A percentile compares a stretch with the other conserved stretches of the same genome.
Evolutionary conservation across 2,797 vertebrate species (phyloP).

Genomic region (Gila robusta): DNA sequence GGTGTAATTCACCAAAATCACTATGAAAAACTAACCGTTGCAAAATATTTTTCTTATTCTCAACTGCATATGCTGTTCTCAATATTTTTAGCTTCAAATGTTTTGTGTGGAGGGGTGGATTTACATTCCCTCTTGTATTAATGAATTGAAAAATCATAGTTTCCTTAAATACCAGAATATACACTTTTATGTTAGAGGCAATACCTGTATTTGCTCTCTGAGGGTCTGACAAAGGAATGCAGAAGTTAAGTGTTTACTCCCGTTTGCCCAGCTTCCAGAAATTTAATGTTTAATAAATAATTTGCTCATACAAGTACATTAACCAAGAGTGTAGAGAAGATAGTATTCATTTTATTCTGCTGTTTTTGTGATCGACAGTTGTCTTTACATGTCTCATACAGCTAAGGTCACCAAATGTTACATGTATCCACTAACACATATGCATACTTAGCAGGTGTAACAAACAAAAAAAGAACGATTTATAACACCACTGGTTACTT

Average conservation of each 20-base stretch:
- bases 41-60: too few species aligned
- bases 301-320: background rate
- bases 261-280: background rate
- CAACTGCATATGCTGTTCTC: too few species aligned
- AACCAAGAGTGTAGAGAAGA: background rate
- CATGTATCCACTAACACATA: too few species aligned
- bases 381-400: too few species aligned
- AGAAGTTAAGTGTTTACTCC: background rate
- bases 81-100: too few species aligned
- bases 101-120: background rate
- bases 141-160: background rate
- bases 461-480: too few species aligned
- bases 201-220: background rate
- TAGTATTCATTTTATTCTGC: background rate
- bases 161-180: background rate
- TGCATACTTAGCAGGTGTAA: too few species aligned
- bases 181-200: background rate
- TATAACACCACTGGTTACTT: too few species aligned
- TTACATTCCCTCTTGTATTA: background rate
- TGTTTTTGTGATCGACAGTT: background rate
- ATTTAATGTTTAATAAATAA: background rate
- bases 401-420: too few species aligned
- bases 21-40: too few species aligned
- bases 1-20: too few species aligned
- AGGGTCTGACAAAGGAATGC: background rate